These are phyloP conservation scores for Cylloceria caligata DNA, from an alignment of 2,888 invertebrate species.

Conservation along the genomic window DNA sequence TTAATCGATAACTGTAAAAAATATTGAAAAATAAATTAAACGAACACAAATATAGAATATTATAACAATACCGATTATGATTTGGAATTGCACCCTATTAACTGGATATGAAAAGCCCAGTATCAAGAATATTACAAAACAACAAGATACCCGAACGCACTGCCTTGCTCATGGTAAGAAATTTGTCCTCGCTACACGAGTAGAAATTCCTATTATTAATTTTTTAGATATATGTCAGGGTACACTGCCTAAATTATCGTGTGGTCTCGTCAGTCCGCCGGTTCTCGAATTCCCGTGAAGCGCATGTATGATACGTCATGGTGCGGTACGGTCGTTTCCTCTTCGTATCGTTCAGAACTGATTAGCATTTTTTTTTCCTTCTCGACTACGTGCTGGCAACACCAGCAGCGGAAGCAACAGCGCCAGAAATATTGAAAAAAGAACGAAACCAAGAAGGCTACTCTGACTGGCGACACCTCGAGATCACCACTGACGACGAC, in stretches of 20 bases:
- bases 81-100: too few relatives aligned
- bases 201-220: conserved; percentile 4
- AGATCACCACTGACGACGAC: conserved; percentile 34
- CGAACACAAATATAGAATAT: too few relatives aligned
- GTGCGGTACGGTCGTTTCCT: conserved; percentile 11
- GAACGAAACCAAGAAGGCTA: conserved; percentile 14
- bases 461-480: conserved; percentile 40
- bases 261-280: conserved; percentile 14
- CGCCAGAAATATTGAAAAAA: conserved; percentile 25
- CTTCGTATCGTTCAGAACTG: conserved; percentile 29
- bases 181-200: conserved; percentile 39
- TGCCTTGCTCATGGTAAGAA: neutral
- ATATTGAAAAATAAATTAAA: too few relatives aligned
- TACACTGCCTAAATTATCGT: conserved; percentile 44
- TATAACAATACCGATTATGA: too few relatives aligned
- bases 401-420: conserved; percentile 19
- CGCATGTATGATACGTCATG: conserved; percentile 12
- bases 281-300: conserved; percentile 15
- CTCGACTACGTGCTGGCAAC: conserved; percentile 19
- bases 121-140: neutral
- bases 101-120: too few relatives aligned
- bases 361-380: conserved; percentile 58
- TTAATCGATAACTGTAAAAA: too few relatives aligned
- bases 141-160: neutral
- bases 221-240: conserved; percentile 29